Percentiles rank a stretch among this genome's conserved stretches.
Evolutionary conservation across 2,113 vertebrate genomes (phyloP).

Genomic region (Phaetusa simplex): DNA sequence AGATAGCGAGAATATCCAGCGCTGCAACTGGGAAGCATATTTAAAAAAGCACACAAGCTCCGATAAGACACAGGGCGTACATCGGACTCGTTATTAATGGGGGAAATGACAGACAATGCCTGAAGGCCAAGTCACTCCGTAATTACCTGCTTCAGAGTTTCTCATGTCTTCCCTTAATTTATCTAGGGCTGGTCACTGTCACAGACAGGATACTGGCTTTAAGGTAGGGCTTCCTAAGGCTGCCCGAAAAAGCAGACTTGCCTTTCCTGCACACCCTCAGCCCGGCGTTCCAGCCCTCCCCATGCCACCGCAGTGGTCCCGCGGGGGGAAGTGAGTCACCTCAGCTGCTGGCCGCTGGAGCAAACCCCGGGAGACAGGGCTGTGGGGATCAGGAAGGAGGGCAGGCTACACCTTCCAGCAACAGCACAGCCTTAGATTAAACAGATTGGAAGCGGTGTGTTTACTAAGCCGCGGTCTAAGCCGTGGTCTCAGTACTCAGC

Average conservation of each 20-base stretch:
- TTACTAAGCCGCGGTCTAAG: background rate
- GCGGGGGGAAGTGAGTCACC: background rate
- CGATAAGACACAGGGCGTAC: background rate
- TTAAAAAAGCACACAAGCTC: background rate
- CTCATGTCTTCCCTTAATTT: background rate
- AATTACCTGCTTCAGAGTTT: background rate
- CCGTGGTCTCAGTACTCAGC: background rate
- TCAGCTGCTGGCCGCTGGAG: fast-evolving
- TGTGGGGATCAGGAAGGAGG: background rate
- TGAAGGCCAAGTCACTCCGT: background rate
- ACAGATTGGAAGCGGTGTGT: fast-evolving
- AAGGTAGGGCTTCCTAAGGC: conserved; percentile 32
- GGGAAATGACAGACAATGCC: background rate
- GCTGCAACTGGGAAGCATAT: background rate
- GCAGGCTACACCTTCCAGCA: background rate
- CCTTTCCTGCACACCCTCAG: background rate
- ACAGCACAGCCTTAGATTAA: background rate
- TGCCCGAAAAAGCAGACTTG: background rate
- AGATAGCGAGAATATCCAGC: background rate
- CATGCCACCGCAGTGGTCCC: background rate
- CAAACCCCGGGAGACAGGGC: background rate
- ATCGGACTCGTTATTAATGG: background rate
- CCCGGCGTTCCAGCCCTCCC: background rate
- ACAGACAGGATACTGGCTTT: conserved; percentile 21
- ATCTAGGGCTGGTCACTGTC: background rate